A percentile compares a stretch with the other conserved stretches of the same genome.
Conservation (phyloP, 2,113 vertebrate genomes). For the Dasyurus viverrinus region DNA sequence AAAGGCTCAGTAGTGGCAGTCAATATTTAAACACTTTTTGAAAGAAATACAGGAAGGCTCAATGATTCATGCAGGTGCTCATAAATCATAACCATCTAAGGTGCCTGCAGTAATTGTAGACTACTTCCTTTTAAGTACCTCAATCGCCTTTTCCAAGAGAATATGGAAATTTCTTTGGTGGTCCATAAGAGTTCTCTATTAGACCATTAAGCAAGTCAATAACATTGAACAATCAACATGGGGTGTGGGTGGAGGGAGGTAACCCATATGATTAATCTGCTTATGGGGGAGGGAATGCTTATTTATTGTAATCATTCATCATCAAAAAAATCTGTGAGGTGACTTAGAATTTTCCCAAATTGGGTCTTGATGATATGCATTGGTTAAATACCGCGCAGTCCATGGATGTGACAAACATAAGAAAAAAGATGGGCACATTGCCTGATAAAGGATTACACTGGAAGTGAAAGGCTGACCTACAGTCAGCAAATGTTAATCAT, state of each 20-base stretch:
- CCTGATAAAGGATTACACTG: conserved; percentile 85
- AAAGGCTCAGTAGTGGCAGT: conserved; percentile 69
- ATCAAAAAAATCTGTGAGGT: conserved; percentile 67
- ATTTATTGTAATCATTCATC: conserved; percentile 81
- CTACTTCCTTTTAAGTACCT: conserved; percentile 75
- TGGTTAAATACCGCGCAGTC: conserved; percentile 77
- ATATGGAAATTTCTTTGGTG: conserved; percentile 80
- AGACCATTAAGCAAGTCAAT: conserved; percentile 85
- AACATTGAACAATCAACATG: conserved; percentile 80
- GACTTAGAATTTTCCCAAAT: conserved; percentile 31
- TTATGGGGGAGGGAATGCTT: conserved; percentile 75
- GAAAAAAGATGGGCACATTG: conserved; percentile 82
- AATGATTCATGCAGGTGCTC: conserved; percentile 57
- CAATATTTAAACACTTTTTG: conserved; percentile 67
- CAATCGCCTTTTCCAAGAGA: conserved; percentile 69
- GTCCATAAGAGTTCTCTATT: conserved; percentile 77
- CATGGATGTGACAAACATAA: conserved; percentile 73
- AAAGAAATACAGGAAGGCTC: conserved; percentile 65
- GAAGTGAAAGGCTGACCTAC: conserved; percentile 87
- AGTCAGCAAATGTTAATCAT: conserved; percentile 93
- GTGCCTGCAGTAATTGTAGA: conserved; percentile 56
- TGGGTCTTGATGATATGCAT: conserved; percentile 72
- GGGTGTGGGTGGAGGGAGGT: conserved; percentile 62
- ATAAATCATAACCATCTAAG: conserved; percentile 55
- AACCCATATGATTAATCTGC: conserved; percentile 73